phyloP scores from a whole-genome alignment of 2,113 vertebrate species.

The Lethenteron camtschaticum region DNA sequence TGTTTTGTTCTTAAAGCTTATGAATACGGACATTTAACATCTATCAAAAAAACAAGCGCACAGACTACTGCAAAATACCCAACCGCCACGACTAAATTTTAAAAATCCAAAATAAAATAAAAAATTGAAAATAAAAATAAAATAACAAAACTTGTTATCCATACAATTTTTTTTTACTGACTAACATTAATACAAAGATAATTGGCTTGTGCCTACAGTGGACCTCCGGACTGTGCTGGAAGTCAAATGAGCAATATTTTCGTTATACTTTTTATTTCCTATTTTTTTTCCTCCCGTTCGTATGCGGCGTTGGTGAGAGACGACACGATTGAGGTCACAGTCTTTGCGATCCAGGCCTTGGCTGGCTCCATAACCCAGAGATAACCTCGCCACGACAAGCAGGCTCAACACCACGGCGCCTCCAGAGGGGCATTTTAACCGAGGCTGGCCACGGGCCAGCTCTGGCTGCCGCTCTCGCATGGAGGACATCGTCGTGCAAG shows the following conservation, averaged over 20 bases:
- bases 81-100: constrained; percentile 3
- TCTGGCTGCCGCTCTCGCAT: no score
- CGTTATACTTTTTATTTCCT: background rate
- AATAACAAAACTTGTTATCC: background rate
- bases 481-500: no score
- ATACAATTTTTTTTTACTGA: background rate
- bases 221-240: no score
- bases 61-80: constrained; percentile 4
- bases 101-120: background rate
- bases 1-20: constrained; percentile 6
- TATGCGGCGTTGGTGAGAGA: background rate
- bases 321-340: background rate
- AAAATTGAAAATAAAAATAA: no score
- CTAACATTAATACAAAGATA: background rate
- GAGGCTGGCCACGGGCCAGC: no score
- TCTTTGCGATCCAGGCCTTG: background rate
- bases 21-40: background rate
- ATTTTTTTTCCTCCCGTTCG: background rate
- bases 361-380: background rate
- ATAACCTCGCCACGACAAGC: background rate
- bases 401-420: background rate
- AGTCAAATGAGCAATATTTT: background rate
- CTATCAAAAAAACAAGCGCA: constrained; percentile 4
- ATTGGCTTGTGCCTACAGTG: constrained; percentile 5
- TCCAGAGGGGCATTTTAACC: no score